phyloP scores from a whole-genome alignment of 1,140 invertebrate genomes.

The Heliconius congener region DNA sequence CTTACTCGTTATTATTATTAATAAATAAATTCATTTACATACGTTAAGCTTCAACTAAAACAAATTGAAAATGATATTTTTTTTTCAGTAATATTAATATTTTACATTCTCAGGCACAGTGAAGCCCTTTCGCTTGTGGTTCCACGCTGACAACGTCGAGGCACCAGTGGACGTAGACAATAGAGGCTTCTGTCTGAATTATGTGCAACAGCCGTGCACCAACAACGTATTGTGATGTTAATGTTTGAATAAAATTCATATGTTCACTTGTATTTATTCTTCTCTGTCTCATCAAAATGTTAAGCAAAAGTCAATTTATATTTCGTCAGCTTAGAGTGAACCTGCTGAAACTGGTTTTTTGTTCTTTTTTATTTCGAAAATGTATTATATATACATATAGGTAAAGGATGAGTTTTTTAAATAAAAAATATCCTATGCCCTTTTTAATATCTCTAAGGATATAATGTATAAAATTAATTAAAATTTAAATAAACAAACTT shows the following conservation, averaged over 20 bases:
- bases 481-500: too few species aligned
- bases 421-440: too few species aligned
- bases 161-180: conserved; percentile 87
- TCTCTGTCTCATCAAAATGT: not conserved
- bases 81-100: not conserved
- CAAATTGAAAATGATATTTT: too few species aligned
- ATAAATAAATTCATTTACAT: too few species aligned
- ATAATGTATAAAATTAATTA: too few species aligned
- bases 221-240: conserved; percentile 74
- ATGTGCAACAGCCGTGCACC: conserved; percentile 91
- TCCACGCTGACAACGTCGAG: conserved; percentile 89
- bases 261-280: not conserved
- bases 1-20: too few species aligned
- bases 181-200: conserved; percentile 90
- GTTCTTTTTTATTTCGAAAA: not conserved
- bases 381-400: too few species aligned
- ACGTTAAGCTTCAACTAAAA: too few species aligned
- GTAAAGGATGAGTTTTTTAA: too few species aligned
- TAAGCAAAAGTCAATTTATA: too few species aligned
- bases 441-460: too few species aligned
- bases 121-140: conserved; percentile 89
- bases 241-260: not conserved
- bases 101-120: conserved; percentile 84
- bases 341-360: not conserved
- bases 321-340: too few species aligned